A percentile compares a stretch with the other conserved stretches of the same genome.
These are phyloP conservation scores for Psilopogon haemacephalus DNA, from an alignment of 2,113 vertebrate species.

Conservation along the genomic window DNA sequence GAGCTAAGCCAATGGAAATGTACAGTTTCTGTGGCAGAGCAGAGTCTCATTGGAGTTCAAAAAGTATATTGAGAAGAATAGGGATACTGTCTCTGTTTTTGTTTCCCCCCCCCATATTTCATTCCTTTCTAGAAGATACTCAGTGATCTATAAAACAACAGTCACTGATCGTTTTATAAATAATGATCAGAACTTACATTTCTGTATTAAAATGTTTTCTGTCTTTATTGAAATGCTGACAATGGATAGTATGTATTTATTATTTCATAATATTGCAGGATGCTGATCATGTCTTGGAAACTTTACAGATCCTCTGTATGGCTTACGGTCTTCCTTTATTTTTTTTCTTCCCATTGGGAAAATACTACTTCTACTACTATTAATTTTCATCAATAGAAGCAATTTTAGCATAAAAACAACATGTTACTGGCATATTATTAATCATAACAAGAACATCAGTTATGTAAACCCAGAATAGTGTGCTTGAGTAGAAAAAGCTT, in stretches of 20 bases:
- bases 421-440: not conserved
- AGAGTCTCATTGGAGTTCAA: not conserved
- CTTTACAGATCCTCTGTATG: not conserved
- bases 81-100: not conserved
- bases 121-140: not conserved
- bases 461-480: not conserved
- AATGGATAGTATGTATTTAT: not conserved
- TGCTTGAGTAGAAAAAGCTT: not conserved
- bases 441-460: not conserved
- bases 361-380: not conserved
- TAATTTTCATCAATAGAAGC: not conserved
- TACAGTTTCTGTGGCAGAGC: not conserved
- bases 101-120: not conserved
- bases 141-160: not conserved
- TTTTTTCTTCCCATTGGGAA: not conserved
- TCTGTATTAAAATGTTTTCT: not conserved
- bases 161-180: not conserved
- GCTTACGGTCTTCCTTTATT: not conserved
- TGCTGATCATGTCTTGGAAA: not conserved
- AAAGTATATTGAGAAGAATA: not conserved
- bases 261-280: not conserved
- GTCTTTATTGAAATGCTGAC: not conserved
- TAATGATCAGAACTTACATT: not conserved
- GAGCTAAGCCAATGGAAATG: not conserved
- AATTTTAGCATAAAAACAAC: not conserved